Evolutionary conservation across 2,888 invertebrate species (phyloP).

Genomic region (Ormyrus labotus): DNA sequence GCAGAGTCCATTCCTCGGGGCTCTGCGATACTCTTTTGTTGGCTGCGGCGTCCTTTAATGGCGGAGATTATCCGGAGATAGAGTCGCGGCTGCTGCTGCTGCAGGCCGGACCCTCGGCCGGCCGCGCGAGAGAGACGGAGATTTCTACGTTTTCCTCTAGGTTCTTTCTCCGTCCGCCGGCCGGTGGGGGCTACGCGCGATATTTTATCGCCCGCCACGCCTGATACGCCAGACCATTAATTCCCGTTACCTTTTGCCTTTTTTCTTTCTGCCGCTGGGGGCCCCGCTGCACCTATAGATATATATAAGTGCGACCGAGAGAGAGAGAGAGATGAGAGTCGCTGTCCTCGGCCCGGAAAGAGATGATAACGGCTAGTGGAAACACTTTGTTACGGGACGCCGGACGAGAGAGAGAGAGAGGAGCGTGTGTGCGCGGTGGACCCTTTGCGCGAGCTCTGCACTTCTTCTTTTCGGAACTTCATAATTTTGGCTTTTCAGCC

Average conservation of each 20-base stretch:
- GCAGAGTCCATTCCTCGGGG: slow-evolving; percentile 30
- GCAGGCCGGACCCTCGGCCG: neutral
- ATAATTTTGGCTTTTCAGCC: slow-evolving; percentile 20
- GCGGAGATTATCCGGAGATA: slow-evolving; percentile 64
- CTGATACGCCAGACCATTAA: slow-evolving; percentile 70
- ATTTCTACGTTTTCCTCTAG: slow-evolving; percentile 37
- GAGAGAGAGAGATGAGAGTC: slow-evolving; percentile 43
- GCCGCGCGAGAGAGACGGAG: slow-evolving; percentile 51
- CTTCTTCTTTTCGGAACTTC: slow-evolving; percentile 29
- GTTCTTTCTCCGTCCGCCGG: slow-evolving; percentile 33
- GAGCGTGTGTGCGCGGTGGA: neutral
- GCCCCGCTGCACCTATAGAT: neutral
- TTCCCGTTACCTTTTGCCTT: slow-evolving; percentile 63
- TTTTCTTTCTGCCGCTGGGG: slow-evolving; percentile 10
- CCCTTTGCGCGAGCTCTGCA: slow-evolving; percentile 1
- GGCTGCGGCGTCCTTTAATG: slow-evolving; percentile 58
- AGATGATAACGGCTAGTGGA: slow-evolving; percentile 65
- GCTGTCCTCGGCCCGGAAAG: slow-evolving; percentile 67
- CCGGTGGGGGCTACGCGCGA: slow-evolving; percentile 60
- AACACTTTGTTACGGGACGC: slow-evolving; percentile 64
- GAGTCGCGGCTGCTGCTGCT: neutral
- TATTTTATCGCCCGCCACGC: slow-evolving; percentile 68
- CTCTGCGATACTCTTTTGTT: no score
- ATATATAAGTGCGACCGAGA: neutral
- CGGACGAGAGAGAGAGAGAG: slow-evolving; percentile 33